Conservation (phyloP, 2,888 invertebrate species). For the Galerucella nymphaeae region DNA sequence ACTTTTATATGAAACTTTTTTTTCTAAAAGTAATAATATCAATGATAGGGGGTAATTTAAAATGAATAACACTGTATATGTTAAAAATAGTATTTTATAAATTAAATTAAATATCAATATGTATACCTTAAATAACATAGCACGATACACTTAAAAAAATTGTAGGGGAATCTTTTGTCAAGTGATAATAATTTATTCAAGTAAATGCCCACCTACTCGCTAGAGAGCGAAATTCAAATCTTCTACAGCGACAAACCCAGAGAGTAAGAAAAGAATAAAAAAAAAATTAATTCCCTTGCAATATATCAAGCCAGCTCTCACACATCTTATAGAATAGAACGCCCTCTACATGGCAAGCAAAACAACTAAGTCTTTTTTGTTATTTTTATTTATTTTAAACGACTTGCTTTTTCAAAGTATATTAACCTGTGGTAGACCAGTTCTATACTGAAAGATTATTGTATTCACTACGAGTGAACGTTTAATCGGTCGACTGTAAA, state of each 20-base stretch:
- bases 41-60: too few species aligned
- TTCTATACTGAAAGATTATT: slow-evolving; percentile 42
- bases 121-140: too few species aligned
- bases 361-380: slow-evolving; percentile 53
- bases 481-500: slow-evolving; percentile 56
- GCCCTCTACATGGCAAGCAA: slow-evolving; percentile 57
- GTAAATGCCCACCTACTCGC: slow-evolving; percentile 38
- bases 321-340: slow-evolving; percentile 52
- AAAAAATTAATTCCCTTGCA: slow-evolving; percentile 40
- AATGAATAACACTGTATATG: too few species aligned
- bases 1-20: too few species aligned
- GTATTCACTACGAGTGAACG: slow-evolving; percentile 39
- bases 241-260: slow-evolving; percentile 37
- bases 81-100: too few species aligned
- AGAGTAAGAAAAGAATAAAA: slow-evolving; percentile 35
- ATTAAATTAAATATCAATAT: too few species aligned
- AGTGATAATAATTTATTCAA: slow-evolving; percentile 35
- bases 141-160: too few species aligned
- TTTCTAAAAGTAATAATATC: too few species aligned
- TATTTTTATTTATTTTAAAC: slow-evolving; percentile 63
- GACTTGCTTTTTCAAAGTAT: slow-evolving; percentile 65
- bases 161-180: slow-evolving; percentile 19
- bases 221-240: slow-evolving; percentile 36
- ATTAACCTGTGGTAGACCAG: slow-evolving; percentile 61
- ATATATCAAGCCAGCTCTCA: slow-evolving; percentile 51